phyloP scores from a whole-genome alignment of 2,113 vertebrate species.

The Strix uralensis region DNA sequence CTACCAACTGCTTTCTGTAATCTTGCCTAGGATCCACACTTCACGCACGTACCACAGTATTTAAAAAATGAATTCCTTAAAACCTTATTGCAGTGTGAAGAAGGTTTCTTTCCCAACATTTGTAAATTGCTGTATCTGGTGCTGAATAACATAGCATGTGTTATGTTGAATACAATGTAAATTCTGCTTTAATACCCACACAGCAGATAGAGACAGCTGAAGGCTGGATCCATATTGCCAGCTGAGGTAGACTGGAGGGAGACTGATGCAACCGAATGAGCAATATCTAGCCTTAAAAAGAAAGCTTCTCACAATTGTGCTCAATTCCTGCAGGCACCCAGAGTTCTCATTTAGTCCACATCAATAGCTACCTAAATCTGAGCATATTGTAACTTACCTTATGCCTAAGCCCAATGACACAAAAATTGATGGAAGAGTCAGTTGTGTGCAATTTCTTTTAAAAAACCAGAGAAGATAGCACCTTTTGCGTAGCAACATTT shows the following conservation, averaged over 20 bases:
- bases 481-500: not conserved
- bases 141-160: not conserved
- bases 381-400: not conserved
- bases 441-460: not conserved
- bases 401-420: not conserved
- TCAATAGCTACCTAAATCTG: not conserved
- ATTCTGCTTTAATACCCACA: not conserved
- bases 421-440: not conserved
- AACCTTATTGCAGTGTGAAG: accelerated
- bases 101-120: not conserved
- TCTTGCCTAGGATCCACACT: not conserved
- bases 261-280: not conserved
- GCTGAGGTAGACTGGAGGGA: not conserved
- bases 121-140: not conserved
- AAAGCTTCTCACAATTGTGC: not conserved
- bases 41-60: not conserved
- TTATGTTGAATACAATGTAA: not conserved
- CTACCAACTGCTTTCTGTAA: not conserved
- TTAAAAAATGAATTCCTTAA: not conserved
- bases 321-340: not conserved
- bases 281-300: not conserved
- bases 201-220: not conserved
- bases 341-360: not conserved
- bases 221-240: not conserved
- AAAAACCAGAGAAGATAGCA: not conserved